A percentile compares a stretch with the other conserved stretches of the same genome.
Evolutionary conservation across 2,888 invertebrate species (phyloP).

Genomic region (Meghimatium bilineatum): DNA sequence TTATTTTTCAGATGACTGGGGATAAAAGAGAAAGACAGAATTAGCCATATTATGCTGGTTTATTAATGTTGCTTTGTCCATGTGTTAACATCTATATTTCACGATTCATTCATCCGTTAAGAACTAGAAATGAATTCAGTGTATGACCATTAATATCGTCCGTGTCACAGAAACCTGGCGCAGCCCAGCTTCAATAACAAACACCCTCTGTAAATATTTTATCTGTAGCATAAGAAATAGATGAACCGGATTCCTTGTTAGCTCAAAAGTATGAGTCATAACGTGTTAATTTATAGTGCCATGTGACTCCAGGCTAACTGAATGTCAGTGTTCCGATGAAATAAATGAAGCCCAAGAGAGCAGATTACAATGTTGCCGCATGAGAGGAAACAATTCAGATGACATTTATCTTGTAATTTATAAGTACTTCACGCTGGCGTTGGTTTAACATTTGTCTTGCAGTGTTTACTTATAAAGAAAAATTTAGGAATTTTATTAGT

Average conservation of each 20-base stretch:
- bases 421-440: too few species aligned
- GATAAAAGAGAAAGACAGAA: too few species aligned
- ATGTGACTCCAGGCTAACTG: neutral
- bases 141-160: neutral
- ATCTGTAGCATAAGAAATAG: neutral
- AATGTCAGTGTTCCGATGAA: neutral
- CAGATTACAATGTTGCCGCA: neutral
- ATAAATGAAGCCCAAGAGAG: neutral
- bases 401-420: neutral
- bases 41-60: too few species aligned
- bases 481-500: too few species aligned
- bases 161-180: neutral
- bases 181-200: neutral
- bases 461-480: too few species aligned
- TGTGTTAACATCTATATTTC: too few species aligned
- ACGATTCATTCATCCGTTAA: too few species aligned
- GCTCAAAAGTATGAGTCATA: neutral
- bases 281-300: neutral
- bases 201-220: neutral
- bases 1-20: too few species aligned
- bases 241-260: neutral
- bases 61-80: too few species aligned
- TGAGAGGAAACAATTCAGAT: neutral
- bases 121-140: too few species aligned
- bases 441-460: too few species aligned